Evolutionary conservation across 2,113 vertebrate genomes (phyloP).

Genomic region (Noctilio leporinus): DNA sequence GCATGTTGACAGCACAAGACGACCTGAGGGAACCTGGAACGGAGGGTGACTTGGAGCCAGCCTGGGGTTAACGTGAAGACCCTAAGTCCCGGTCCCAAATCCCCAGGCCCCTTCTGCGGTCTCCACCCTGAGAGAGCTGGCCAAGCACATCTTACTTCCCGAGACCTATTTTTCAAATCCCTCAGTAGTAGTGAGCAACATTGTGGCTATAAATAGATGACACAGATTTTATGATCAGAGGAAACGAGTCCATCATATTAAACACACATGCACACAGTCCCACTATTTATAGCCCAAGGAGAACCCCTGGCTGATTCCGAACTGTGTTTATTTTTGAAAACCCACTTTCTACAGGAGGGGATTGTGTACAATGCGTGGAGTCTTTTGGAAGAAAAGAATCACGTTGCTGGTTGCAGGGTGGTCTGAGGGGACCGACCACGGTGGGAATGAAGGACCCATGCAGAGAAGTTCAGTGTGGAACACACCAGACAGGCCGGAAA

Average conservation of each 20-base stretch:
- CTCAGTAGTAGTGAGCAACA: constrained; percentile 18
- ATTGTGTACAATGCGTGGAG: constrained; percentile 17
- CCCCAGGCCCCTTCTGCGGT: constrained; percentile 8
- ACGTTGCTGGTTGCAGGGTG: rapidly evolving
- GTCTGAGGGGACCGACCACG: rapidly evolving
- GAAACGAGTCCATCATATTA: constrained; percentile 66
- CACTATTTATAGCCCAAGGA: constrained; percentile 63
- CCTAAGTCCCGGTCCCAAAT: background rate
- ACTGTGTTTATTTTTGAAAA: background rate
- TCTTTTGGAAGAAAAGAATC: background rate
- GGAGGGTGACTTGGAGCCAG: background rate
- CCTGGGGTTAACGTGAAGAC: background rate
- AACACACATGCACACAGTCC: background rate
- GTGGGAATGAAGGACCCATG: no score
- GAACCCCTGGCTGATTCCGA: background rate
- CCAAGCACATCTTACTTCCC: constrained; percentile 21
- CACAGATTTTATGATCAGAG: constrained; percentile 60
- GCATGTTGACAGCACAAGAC: background rate
- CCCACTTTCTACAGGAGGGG: background rate
- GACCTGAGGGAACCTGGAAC: background rate
- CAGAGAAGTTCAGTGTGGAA: background rate
- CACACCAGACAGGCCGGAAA: no score
- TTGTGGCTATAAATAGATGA: constrained; percentile 62
- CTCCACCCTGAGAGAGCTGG: background rate
- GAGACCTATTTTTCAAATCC: constrained; percentile 56